A percentile compares a stretch with the other conserved stretches of the same genome.
phyloP scores from a whole-genome alignment of 2,113 vertebrate species.

The Centropus unirufus region DNA sequence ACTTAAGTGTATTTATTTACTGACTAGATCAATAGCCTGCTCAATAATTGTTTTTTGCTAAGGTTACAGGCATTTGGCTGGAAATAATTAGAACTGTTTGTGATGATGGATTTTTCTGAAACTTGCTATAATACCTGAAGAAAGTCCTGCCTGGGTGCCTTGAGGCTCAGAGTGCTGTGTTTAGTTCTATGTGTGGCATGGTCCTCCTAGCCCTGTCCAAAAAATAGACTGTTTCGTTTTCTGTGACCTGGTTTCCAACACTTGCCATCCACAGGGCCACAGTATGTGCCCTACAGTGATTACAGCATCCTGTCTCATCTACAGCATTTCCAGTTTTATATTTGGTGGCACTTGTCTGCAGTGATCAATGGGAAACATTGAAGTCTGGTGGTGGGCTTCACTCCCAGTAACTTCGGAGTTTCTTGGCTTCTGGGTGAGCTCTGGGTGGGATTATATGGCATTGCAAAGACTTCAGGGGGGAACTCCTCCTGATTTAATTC shows the following conservation, averaged over 20 bases:
- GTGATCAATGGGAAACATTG: neutral
- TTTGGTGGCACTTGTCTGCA: neutral
- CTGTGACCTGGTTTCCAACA: neutral
- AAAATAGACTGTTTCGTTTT: neutral
- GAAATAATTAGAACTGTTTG: slow-evolving; percentile 46
- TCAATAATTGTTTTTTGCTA: slow-evolving; percentile 48
- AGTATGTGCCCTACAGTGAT: neutral
- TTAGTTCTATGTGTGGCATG: neutral
- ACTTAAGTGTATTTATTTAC: slow-evolving; percentile 63
- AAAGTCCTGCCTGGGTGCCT: neutral
- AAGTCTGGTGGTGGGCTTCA: neutral
- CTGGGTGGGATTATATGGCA: neutral
- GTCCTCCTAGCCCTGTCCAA: neutral
- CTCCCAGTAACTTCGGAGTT: neutral
- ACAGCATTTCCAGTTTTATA: neutral
- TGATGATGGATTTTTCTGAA: slow-evolving; percentile 41
- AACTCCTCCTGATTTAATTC: neutral
- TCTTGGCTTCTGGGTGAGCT: neutral
- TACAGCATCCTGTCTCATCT: neutral
- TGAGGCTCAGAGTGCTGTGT: neutral
- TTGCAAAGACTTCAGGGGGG: neutral
- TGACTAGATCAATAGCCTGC: slow-evolving; percentile 52
- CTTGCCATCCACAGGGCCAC: neutral
- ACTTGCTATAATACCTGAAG: slow-evolving; percentile 22
- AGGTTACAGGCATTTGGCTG: slow-evolving; percentile 37